Evolutionary conservation across 1,140 invertebrate genomes (phyloP), one percentile per base, ranked within the genome.

Genomic region (Tetramorium simillimum): DNA sequence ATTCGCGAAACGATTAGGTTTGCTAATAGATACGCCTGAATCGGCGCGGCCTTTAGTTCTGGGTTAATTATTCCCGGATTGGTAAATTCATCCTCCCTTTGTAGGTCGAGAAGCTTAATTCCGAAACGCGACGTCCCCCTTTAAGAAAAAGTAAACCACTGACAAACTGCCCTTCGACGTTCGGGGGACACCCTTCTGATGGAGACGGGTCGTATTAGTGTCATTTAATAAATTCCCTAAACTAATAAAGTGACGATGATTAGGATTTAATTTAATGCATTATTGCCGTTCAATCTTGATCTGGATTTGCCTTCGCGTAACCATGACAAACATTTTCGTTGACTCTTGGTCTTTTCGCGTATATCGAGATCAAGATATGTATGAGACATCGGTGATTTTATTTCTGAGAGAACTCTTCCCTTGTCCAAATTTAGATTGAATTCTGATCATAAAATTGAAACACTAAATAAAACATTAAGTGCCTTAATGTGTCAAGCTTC

Each of bases 261-360:
- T 72, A 14, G 21, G 18, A 82, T 43, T 14, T 43, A 69, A 12
- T 43, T 43, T 28, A 33, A 33, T 62, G 24, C n/a, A 14, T 18
- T 33, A n/a, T 28, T 51, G 33, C 37, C 49, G 21, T 65, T 28
- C 76, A 78, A 81, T 81, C 51, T 81, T 70, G 63, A 81, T 80
- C 33, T 69, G 46, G 49, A 81, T 81, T 70, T 69, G 21, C 21
- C 21, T 81, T 70, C 40, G 63, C 37, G 16, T 65, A 81, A 70
- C 51, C 37, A 46, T 40, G 65, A 81, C 40, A 21, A 56, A 24
- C 33, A 49, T 58, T 81, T 81, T 70, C 49, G 21, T 78, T 43
- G 75, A 9, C 18, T 78, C 76, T 49, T 28, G 43, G 9, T 80
- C n/a, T 80, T 67, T 63, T 62, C 16, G 43, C 58, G n/a, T 78